phyloP scores from a whole-genome alignment of 1,140 invertebrate genomes.

The Galendromus occidentalis region DNA sequence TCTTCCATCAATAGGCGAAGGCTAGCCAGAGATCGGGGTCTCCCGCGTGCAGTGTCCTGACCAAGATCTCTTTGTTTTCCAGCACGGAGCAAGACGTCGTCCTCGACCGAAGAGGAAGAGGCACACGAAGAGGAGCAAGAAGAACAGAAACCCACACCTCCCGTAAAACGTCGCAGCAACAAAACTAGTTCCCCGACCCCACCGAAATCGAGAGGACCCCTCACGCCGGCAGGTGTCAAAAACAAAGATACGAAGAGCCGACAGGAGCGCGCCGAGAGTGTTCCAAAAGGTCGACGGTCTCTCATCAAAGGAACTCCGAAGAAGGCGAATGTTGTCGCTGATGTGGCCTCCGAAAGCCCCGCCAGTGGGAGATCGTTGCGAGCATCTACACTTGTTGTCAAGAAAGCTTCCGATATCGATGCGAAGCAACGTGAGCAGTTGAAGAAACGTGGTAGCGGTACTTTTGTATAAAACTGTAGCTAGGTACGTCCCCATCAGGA shows the following conservation, averaged over 20 bases:
- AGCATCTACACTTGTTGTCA: conserved; percentile 2
- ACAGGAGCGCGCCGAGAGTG: not conserved
- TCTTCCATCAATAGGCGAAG: no score
- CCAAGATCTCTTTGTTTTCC: not conserved
- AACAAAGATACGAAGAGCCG: not conserved
- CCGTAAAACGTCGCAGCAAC: not conserved
- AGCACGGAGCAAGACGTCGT: not conserved
- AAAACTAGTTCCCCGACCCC: not conserved
- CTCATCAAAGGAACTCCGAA: conserved; percentile 5
- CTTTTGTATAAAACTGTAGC: no score
- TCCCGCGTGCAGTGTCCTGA: no score
- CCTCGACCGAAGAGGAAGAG: not conserved
- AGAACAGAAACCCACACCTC: not conserved
- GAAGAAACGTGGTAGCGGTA: not conserved
- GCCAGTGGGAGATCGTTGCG: not conserved
- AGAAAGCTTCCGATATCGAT: conserved; percentile 6
- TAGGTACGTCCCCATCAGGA: no score
- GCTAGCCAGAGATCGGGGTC: no score
- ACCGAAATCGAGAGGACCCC: conserved; percentile 2
- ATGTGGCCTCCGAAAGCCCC: not conserved
- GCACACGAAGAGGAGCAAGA: not conserved
- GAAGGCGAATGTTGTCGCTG: not conserved
- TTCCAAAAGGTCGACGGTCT: not conserved
- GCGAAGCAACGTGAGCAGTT: conserved; percentile 6
- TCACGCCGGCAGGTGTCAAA: not conserved